Conservation (phyloP, 2,113 vertebrate species). For the Emydura subglobosa region DNA sequence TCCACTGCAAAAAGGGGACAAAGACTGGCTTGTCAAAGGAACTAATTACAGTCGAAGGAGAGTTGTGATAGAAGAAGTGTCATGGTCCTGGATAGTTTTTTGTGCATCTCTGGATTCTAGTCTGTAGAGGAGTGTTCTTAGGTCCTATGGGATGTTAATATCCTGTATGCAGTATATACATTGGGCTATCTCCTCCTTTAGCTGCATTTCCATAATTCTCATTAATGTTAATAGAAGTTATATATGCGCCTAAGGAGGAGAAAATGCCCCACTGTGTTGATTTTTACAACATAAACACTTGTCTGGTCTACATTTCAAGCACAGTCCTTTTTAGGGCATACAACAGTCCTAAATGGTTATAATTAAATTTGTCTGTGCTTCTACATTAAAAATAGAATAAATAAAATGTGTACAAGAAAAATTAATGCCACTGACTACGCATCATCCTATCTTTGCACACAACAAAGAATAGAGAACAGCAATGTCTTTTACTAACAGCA, state of each 20-base stretch:
- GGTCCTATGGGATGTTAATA: background rate
- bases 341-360: constrained; percentile 39
- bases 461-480: background rate
- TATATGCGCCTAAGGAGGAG: constrained; percentile 39
- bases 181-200: constrained; percentile 5
- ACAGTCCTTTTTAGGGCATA: background rate
- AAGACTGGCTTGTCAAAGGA: background rate
- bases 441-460: background rate
- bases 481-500: background rate
- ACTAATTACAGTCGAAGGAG: background rate
- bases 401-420: background rate
- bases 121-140: background rate
- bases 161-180: background rate
- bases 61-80: constrained; percentile 15
- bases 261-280: constrained; percentile 24
- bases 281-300: constrained; percentile 53
- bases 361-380: constrained; percentile 17
- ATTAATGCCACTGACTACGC: background rate
- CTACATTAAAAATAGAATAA: constrained; percentile 16
- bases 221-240: constrained; percentile 52
- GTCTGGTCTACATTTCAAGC: constrained; percentile 31
- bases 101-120: background rate
- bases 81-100: background rate
- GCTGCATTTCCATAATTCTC: background rate
- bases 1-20: background rate